These are phyloP conservation scores for Lethocerus indicus DNA, from an alignment of 1,140 invertebrate genomes.

Conservation along the genomic window DNA sequence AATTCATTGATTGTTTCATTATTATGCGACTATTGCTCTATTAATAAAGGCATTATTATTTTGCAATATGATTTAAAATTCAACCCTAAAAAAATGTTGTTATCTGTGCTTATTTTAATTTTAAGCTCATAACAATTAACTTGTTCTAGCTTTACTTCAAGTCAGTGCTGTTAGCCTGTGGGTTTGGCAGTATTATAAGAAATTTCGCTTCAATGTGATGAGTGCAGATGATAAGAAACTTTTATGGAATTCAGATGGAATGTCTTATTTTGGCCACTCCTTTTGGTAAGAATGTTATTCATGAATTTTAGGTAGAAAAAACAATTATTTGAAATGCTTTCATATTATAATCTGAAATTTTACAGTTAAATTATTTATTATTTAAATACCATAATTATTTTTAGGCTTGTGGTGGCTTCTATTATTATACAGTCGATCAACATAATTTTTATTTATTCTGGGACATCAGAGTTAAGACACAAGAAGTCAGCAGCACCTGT, in stretches of 20 bases:
- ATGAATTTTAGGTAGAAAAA: too few relatives aligned
- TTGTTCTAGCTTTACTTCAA: conserved; percentile 49
- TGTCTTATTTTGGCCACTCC: conserved; percentile 53
- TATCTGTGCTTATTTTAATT: not conserved
- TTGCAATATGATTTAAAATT: too few relatives aligned
- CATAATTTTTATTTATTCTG: conserved; percentile 53
- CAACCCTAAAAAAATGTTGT: too few relatives aligned
- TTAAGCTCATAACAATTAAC: conserved; percentile 9
- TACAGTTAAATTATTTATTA: too few relatives aligned
- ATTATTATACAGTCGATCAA: conserved; percentile 52
- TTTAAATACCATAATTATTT: conserved; percentile 21
- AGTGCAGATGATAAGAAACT: conserved; percentile 47
- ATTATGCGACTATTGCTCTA: too few relatives aligned
- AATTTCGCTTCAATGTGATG: conserved; percentile 59
- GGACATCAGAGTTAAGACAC: conserved; percentile 42
- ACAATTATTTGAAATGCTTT: too few relatives aligned
- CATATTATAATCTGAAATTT: too few relatives aligned
- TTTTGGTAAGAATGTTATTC: conserved; percentile 53
- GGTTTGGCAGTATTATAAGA: conserved; percentile 54
- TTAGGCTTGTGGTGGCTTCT: conserved; percentile 57
- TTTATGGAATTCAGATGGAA: conserved; percentile 49
- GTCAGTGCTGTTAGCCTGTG: conserved; percentile 49
- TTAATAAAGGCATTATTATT: too few relatives aligned
- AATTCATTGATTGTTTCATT: too few relatives aligned
- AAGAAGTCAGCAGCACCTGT: conserved; percentile 44